A percentile compares a stretch with the other conserved stretches of the same genome.
phyloP scores from a whole-genome alignment of 1,140 invertebrate species.

The Ceratoteleas bidentatus region DNA sequence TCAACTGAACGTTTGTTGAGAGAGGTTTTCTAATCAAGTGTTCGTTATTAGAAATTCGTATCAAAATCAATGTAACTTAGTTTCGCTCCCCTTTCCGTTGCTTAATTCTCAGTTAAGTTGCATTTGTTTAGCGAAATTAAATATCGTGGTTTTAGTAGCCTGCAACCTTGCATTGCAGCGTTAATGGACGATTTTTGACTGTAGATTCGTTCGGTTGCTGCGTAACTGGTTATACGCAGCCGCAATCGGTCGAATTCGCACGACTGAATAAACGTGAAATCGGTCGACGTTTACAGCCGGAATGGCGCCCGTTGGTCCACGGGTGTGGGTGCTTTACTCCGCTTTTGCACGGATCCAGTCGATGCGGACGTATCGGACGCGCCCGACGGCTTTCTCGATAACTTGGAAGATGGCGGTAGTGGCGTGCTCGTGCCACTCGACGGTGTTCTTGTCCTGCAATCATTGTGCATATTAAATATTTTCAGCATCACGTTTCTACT shows the following conservation, averaged over 20 bases:
- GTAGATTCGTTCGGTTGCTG: constrained; percentile 16
- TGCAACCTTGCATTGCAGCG: constrained; percentile 26
- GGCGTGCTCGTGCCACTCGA: constrained; percentile 86
- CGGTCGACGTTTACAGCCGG: constrained; percentile 81
- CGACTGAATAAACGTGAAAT: constrained; percentile 3
- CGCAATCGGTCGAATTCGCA: constrained; percentile 17
- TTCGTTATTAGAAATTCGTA: constrained; percentile 4
- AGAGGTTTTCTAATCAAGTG: constrained; percentile 11
- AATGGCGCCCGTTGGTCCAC: constrained; percentile 85
- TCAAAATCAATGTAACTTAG: constrained; percentile 6
- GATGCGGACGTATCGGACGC: constrained; percentile 84
- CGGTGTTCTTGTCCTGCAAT: constrained; percentile 84
- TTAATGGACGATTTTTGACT: constrained; percentile 44
- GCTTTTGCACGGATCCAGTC: constrained; percentile 77
- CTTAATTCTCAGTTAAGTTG: neutral
- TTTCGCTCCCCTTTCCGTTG: neutral
- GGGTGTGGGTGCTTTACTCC: constrained; percentile 81
- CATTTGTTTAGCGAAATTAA: neutral
- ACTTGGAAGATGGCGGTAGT: constrained; percentile 84
- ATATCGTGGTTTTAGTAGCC: neutral
- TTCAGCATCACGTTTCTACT: neutral
- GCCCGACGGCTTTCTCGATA: constrained; percentile 85
- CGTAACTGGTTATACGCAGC: constrained; percentile 45
- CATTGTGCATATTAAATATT: neutral
- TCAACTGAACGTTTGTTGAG: constrained; percentile 21